Conservation (phyloP, 2,113 vertebrate genomes). For the Climacteris rufus region DNA sequence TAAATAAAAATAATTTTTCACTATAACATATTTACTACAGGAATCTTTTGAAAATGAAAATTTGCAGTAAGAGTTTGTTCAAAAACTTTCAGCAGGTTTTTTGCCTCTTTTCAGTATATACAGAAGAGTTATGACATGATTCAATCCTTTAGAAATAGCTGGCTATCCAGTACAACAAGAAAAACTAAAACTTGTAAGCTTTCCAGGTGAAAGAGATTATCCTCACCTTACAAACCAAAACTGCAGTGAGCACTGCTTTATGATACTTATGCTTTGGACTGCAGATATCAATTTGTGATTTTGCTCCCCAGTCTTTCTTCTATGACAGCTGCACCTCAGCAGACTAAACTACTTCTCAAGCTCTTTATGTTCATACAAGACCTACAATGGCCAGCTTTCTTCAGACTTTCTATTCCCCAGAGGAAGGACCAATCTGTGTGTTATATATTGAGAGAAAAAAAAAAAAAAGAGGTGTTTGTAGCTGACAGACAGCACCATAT, state of each 20-base stretch:
- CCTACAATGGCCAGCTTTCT: not conserved
- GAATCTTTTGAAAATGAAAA: not conserved
- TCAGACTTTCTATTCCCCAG: not conserved
- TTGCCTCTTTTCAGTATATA: not conserved
- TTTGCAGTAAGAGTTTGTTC: not conserved
- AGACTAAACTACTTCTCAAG: not conserved
- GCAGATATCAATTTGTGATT: not conserved
- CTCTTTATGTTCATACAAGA: not conserved
- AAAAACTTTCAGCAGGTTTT: not conserved
- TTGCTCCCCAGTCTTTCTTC: not conserved
- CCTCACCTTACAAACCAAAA: not conserved
- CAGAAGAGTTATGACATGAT: not conserved
- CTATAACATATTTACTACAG: not conserved
- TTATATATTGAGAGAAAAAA: not conserved
- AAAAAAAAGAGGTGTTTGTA: not conserved
- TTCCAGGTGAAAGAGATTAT: not conserved
- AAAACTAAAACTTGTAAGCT: not conserved
- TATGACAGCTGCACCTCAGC: not conserved
- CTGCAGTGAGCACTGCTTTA: not conserved
- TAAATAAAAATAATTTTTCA: not conserved
- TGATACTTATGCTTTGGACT: not conserved
- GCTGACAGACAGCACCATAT: not conserved
- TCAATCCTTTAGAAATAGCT: not conserved
- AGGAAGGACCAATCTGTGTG: not conserved
- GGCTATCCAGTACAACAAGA: not conserved